A percentile compares a stretch with the other conserved stretches of the same genome.
phyloP scores from a whole-genome alignment of 2,113 vertebrate species.

The Zootoca vivipara region DNA sequence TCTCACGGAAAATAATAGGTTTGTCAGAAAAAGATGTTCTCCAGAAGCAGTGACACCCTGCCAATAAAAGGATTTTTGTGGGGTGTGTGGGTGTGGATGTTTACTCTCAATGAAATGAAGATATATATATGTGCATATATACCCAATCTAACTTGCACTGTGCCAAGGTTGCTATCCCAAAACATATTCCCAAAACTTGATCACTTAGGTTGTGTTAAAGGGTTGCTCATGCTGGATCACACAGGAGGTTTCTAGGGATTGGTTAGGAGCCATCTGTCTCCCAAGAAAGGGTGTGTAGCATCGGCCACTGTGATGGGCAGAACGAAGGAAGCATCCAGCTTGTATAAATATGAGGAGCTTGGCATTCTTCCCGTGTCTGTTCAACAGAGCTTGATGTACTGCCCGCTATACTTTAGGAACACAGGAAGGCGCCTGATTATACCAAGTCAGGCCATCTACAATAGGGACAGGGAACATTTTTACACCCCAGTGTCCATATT shows the following conservation, averaged over 20 bases:
- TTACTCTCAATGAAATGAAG: conserved; percentile 68
- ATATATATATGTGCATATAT: conserved; percentile 62
- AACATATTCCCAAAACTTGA: conserved; percentile 52
- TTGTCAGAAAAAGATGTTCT: conserved; percentile 60
- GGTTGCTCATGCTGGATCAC: not conserved
- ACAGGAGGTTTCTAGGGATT: not conserved
- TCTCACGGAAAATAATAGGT: conserved; percentile 69
- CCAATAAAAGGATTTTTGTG: conserved; percentile 62
- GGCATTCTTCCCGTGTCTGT: not conserved
- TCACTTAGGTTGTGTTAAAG: conserved; percentile 21
- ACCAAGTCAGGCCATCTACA: not conserved
- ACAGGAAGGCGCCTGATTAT: not conserved
- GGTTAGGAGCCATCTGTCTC: not conserved
- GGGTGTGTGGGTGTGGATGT: conserved; percentile 53
- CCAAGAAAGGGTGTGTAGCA: not conserved
- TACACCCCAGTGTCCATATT: no score
- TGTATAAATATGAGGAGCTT: not conserved
- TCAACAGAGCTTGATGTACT: not conserved
- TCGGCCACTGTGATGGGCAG: not conserved
- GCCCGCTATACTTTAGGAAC: not conserved
- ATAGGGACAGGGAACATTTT: no score
- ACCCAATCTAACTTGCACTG: conserved; percentile 33
- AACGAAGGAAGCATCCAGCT: not conserved
- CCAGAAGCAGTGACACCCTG: conserved; percentile 57
- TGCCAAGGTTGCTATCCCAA: conserved; percentile 55